These are phyloP conservation scores for Drosophila mojavensis DNA, from an alignment of 1,140 invertebrate genomes.

Conservation along the genomic window DNA sequence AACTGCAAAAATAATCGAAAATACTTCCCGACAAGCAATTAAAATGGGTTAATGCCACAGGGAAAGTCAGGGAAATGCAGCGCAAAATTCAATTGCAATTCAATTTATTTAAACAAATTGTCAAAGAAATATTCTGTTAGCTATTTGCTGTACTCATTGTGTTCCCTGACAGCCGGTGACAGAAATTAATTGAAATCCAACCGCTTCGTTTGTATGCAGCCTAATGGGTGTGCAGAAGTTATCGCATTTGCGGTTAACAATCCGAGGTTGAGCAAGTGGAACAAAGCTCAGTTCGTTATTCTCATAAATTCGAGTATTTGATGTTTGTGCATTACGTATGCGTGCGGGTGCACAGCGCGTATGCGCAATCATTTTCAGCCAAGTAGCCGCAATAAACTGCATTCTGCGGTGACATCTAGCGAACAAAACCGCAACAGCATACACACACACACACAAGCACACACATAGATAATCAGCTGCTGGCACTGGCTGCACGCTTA, in stretches of 20 bases:
- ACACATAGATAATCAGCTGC: slow-evolving; percentile 31
- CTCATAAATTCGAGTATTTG: slow-evolving; percentile 6
- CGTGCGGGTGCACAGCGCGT: slow-evolving; percentile 26
- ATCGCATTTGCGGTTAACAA: slow-evolving; percentile 1
- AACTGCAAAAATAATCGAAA: background rate
- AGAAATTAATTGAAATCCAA: slow-evolving; percentile 6
- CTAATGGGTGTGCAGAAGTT: background rate
- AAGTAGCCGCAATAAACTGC: slow-evolving; percentile 41
- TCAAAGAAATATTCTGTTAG: background rate
- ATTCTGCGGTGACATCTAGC: slow-evolving; percentile 33
- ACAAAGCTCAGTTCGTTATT: background rate
- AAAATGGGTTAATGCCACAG: background rate
- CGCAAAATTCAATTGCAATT: background rate
- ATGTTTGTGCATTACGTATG: background rate
- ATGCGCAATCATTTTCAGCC: slow-evolving; percentile 52
- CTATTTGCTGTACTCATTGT: too few relatives aligned
- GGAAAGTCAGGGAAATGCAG: background rate
- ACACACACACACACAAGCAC: background rate
- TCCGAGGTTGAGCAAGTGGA: background rate
- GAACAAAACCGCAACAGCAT: background rate
- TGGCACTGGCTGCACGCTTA: slow-evolving; percentile 19
- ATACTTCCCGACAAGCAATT: background rate
- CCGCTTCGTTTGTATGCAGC: background rate
- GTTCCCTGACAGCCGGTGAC: background rate
- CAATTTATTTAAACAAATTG: background rate